Evolutionary conservation across 1,140 invertebrate genomes (phyloP), one percentile per base, ranked within the genome.

Genomic region (Sycophila sp.): DNA sequence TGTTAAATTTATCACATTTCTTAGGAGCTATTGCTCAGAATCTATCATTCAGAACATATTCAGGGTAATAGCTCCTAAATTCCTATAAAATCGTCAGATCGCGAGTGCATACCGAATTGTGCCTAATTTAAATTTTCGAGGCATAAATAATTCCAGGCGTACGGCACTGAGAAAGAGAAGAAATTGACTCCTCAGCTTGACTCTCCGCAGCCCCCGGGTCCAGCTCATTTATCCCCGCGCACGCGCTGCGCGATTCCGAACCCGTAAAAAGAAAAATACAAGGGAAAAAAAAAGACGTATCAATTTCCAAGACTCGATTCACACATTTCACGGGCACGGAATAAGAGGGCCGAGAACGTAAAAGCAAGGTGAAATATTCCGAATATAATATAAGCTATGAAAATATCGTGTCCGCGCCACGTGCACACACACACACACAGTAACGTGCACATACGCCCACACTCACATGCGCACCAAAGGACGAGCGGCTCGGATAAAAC

Each of bases 211-310:
- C 4, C 15, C 38, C 8, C n/a, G 17, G 11, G 11, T 1, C 13
- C 49, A n/a, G 24, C 26, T 30, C 24, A 30, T 24, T 58, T 38
- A 58, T 58, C 34, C 10, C 2, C 24, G 15, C 24, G 34, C 8
- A 3, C 36, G 5, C 13, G 13, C n/a, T 2, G 5, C 34, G 22
- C 34, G n/a, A 13, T 8, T 17, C 2, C 32, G 34, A 58, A 22
- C 36, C 36, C 36, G 15, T 4, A 28, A 53, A 32, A 13, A 55
- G n/a, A 55, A 55, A 13, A 32, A 55, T 15, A 40, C n/a, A n/a
- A n/a, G n/a, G n/a, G n/a, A 24, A 40, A 17, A 62, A 62, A 62
- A 49, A 51, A 64, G 32, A 36, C 40, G 59, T 62, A 62, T 47
- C 59, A 47, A 47, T 47, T 30, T 59, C 30, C 56, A 36, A 40